Conservation (phyloP, 2,797 vertebrate genomes). For the Hafferia zeledoni region DNA sequence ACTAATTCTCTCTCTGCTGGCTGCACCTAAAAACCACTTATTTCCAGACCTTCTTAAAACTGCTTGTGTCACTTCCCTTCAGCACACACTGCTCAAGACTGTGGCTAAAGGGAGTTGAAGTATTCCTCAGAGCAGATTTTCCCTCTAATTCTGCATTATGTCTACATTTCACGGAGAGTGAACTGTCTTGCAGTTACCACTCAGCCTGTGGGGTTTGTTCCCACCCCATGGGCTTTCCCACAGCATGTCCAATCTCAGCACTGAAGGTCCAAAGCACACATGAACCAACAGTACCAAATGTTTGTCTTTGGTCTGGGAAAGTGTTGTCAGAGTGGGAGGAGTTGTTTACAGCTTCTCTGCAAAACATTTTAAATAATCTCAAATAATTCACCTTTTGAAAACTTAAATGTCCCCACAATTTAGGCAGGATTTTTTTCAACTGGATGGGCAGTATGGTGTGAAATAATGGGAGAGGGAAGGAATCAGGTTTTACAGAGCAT, state of each 20-base stretch:
- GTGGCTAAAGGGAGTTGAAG: neutral
- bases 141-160: neutral
- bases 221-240: neutral
- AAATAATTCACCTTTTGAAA: neutral
- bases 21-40: neutral
- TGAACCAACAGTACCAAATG: neutral
- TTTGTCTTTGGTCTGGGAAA: neutral
- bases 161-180: neutral
- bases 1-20: neutral
- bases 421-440: neutral
- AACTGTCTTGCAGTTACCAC: neutral
- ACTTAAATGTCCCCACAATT: neutral
- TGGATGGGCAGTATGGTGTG: neutral
- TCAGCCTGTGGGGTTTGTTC: neutral
- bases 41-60: neutral
- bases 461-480: neutral
- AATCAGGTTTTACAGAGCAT: neutral
- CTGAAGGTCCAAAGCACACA: neutral
- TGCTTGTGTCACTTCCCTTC: neutral
- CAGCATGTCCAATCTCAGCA: neutral
- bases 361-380: neutral
- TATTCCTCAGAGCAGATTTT: neutral
- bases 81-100: neutral
- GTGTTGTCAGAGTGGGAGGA: neutral
- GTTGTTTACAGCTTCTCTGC: neutral